Evolutionary conservation across 2,113 vertebrate genomes (phyloP), one percentile per base, ranked within the genome.

Genomic region (Callaeas wilsoni): DNA sequence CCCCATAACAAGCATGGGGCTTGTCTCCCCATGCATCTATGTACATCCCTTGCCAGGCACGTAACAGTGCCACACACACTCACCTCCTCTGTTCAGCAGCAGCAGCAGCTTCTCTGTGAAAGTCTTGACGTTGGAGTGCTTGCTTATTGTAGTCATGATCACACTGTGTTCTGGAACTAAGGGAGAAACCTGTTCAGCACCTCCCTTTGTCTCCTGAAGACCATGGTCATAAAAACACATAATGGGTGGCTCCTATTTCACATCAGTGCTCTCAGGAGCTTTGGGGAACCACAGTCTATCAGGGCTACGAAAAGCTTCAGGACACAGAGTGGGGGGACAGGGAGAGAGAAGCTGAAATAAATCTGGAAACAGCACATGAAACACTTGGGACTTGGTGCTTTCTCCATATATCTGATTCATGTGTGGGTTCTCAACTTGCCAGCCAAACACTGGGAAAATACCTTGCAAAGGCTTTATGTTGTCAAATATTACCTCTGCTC

Each of bases 81-180:
- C 93, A 99, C 99, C 99, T 86, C 98, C 99, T 97, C 99, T 97
- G 98, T 99, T 99, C 52, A 99, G 96, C 56, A 99, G 98, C 93
- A 99, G 92, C 53, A 99, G 97, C 69, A 99, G 98, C 97, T 99
- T 99, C 94, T 99, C 99, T 2, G 99, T 98, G 82, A 99, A 99
- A 88, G 98, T 97, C 98, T 99, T 99, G 82, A 99, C 98, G 1
- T 99, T 99, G 21, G 97, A 95, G 92, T 98, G 99, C 96, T 99
- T 99, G 92, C 98, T 98, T 95, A 99, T 96, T 37, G 99, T 98
- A 35, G 98, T 98, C 99, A 99, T 99, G 97, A 99, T 98, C 82
- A 99, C 95, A 9, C 99, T 99, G 97, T 97, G 98, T 52, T 98
- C 98, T 50, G 99, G 99, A 60, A 98, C 99, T 99, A 93, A 81